Evolutionary conservation across 2,113 vertebrate genomes (phyloP).

Genomic region (Lophius piscatorius): DNA sequence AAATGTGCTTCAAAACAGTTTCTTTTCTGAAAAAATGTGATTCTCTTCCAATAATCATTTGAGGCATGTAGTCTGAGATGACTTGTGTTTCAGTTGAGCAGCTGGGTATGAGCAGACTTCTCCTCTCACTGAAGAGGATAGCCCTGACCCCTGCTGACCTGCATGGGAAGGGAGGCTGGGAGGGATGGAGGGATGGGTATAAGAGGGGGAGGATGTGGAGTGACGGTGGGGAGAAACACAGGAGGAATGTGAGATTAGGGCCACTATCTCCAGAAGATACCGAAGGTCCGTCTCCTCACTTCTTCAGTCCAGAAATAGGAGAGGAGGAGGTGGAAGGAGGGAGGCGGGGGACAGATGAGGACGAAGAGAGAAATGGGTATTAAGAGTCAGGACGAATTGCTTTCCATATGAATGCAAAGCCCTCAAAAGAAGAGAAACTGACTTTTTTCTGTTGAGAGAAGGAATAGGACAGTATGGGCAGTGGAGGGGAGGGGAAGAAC

Average conservation of each 20-base stretch:
- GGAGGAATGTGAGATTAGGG: conserved; percentile 75
- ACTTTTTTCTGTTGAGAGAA: conserved; percentile 38
- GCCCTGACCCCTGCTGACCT: conserved; percentile 64
- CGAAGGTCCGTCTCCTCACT: conserved; percentile 67
- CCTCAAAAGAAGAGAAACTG: conserved; percentile 36
- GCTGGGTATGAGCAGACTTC: conserved; percentile 34
- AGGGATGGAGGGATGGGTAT: conserved; percentile 33
- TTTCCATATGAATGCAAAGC: conserved; percentile 54
- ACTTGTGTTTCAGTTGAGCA: not conserved
- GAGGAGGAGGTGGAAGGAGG: conserved; percentile 6
- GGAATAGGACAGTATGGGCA: conserved; percentile 56
- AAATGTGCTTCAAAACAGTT: too few species aligned
- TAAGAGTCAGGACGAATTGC: conserved; percentile 41
- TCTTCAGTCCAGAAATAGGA: conserved; percentile 60
- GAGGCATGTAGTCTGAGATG: conserved; percentile 2
- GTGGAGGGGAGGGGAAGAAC: conserved; percentile 44
- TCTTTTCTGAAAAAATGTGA: too few species aligned
- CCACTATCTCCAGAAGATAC: conserved; percentile 73
- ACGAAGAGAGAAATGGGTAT: conserved; percentile 37
- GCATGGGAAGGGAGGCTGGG: conserved; percentile 17
- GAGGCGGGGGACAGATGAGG: conserved; percentile 16
- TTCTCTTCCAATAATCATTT: not conserved
- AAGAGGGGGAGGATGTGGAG: conserved; percentile 52
- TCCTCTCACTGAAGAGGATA: conserved; percentile 33
- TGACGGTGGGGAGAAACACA: conserved; percentile 72